Evolutionary conservation across 2,113 vertebrate genomes (phyloP).

Genomic region (Trachemys scripta): DNA sequence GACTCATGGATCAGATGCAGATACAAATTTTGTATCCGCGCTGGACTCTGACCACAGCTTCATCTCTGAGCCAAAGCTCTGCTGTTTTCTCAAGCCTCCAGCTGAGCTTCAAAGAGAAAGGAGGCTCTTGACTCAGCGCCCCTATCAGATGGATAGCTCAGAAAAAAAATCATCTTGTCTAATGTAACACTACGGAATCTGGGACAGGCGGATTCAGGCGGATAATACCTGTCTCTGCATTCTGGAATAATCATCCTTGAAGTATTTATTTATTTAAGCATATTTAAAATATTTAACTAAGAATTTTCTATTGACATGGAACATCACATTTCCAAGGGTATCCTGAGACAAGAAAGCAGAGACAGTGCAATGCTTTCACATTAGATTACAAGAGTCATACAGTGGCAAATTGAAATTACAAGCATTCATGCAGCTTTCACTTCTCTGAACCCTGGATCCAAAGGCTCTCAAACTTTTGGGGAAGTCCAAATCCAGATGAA

Average conservation of each 20-base stretch:
- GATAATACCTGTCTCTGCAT: conserved; percentile 37
- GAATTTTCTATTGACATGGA: background rate
- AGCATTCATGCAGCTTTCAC: background rate
- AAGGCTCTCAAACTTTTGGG: background rate
- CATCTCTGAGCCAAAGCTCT: conserved; percentile 18
- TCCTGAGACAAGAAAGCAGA: background rate
- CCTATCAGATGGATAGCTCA: background rate
- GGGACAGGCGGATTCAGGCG: conserved; percentile 36
- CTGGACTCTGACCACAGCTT: background rate
- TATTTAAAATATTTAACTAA: conserved; percentile 68
- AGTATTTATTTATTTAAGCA: conserved; percentile 68
- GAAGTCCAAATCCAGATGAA: conserved; percentile 24
- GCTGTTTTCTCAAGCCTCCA: conserved; percentile 17
- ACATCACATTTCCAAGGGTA: background rate
- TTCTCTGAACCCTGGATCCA: background rate
- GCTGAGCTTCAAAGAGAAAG: background rate
- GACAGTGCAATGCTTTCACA: background rate
- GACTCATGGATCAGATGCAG: too few relatives aligned
- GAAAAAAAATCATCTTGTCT: background rate
- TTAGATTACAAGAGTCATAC: background rate
- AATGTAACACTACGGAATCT: conserved; percentile 24
- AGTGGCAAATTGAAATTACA: background rate
- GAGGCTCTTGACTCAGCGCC: background rate
- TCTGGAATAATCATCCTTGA: conserved; percentile 33
- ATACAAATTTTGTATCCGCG: too few relatives aligned